These are phyloP conservation scores for Ramphastos sulfuratus DNA, from an alignment of 2,113 vertebrate genomes.

Conservation along the genomic window DNA sequence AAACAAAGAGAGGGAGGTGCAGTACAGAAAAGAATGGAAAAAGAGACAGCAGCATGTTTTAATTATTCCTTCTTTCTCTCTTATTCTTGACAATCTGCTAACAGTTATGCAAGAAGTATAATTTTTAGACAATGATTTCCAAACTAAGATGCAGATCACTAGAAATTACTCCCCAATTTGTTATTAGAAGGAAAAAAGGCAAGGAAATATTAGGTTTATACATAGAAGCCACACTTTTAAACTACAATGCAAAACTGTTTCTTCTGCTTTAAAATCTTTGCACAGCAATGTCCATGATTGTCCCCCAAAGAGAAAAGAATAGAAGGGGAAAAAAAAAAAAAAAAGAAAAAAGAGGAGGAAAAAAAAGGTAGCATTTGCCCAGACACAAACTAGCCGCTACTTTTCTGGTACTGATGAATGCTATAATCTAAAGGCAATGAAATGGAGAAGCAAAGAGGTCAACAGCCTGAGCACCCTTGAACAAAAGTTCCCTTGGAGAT, in stretches of 20 bases:
- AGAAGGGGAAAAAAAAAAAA: neutral
- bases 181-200: neutral
- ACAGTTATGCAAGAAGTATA: neutral
- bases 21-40: neutral
- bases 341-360: neutral
- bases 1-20: neutral
- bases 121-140: neutral
- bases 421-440: constrained; percentile 70
- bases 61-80: neutral
- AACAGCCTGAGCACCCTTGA: constrained; percentile 81
- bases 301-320: neutral
- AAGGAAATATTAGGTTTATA: neutral
- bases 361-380: neutral
- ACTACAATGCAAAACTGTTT: neutral
- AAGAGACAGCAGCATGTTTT: neutral
- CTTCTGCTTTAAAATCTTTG: neutral
- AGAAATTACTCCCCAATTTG: neutral
- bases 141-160: neutral
- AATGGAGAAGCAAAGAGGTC: constrained; percentile 79
- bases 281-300: neutral
- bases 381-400: neutral
- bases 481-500: constrained; percentile 83
- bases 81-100: neutral
- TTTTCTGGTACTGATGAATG: constrained; percentile 58
- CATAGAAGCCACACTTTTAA: neutral